phyloP scores from a whole-genome alignment of 2,113 vertebrate genomes.

The Melanerpes formicivorus region DNA sequence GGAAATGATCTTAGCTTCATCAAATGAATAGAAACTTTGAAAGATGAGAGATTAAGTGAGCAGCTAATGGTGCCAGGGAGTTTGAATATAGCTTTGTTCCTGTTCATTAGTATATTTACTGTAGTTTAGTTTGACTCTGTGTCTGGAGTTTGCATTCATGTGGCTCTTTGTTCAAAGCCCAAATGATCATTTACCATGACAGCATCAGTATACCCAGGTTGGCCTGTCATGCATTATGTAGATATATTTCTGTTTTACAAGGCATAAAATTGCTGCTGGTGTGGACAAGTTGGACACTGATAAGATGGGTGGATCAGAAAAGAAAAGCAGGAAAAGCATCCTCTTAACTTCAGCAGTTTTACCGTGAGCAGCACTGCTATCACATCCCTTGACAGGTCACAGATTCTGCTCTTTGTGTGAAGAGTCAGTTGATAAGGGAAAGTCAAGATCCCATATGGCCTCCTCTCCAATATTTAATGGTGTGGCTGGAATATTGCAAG shows the following conservation, averaged over 20 bases:
- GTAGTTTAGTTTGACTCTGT: neutral
- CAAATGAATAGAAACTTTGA: neutral
- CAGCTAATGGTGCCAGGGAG: neutral
- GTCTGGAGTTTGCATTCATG: fast-evolving
- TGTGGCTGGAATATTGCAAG: neutral
- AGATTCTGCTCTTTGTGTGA: neutral
- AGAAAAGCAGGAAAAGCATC: neutral
- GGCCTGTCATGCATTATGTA: neutral
- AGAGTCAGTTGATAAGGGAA: neutral
- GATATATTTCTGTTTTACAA: neutral
- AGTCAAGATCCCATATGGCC: neutral
- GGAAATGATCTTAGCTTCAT: neutral
- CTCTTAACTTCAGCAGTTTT: neutral
- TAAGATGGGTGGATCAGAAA: neutral
- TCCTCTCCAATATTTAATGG: neutral
- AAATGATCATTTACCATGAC: neutral
- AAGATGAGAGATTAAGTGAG: neutral
- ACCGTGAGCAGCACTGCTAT: neutral
- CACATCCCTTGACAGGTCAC: neutral
- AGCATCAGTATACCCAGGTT: neutral
- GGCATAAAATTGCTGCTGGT: neutral
- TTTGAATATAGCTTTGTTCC: neutral
- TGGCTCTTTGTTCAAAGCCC: neutral
- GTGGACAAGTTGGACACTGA: neutral
- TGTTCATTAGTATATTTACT: neutral